Evolutionary conservation across 2,888 invertebrate genomes (phyloP), one percentile per base, ranked within the genome.

Genomic region (Ctena decussata): DNA sequence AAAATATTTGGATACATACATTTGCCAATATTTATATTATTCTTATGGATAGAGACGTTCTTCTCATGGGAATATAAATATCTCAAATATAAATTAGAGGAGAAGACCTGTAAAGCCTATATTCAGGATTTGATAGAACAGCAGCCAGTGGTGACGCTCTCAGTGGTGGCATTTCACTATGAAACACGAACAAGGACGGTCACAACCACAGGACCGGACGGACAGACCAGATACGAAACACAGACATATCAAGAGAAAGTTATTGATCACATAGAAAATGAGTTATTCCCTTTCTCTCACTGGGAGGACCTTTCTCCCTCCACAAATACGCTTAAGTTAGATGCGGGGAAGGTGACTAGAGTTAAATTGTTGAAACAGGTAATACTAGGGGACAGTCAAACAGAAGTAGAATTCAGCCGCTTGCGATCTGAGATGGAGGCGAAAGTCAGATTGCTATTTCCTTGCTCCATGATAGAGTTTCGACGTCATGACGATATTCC

Each of bases 281-380:
- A 18, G n/a, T 5, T 15, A 15, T 53, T 53, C 53, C 53, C 53
- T 15, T 53, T 53, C n/a, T 18, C 53, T n/a, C 18, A n/a, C 3
- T 53, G 53, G 21, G 53, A 53, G 53, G 53, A 53, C 53, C 21
- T 11, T n/a, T 53, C 53, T 5, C 21, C 53, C 5, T 12, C 35
- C 71, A 37, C 39, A 6, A 39, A 24, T n/a, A 37, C 35, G 6
- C 35, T 71, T 24, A 15, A n/a, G 71, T 71, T 5, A 71, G 39
- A 1, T 37, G 71, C 11, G n/a, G n/a, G n/a, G n/a, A n/a, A n/a
- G n/a, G n/a, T n/a, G n/a, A n/a, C n/a, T n/a, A n/a, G n/a, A n/a
- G n/a, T 71, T 24, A 71, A 37, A 71, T 11, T 71, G 71, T n/a
- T 71, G n/a, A 71, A 71, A 39, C 39, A 15, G 12, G 35, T 71